phyloP scores from a whole-genome alignment of 2,113 vertebrate species.

The Hepsetus odoe region DNA sequence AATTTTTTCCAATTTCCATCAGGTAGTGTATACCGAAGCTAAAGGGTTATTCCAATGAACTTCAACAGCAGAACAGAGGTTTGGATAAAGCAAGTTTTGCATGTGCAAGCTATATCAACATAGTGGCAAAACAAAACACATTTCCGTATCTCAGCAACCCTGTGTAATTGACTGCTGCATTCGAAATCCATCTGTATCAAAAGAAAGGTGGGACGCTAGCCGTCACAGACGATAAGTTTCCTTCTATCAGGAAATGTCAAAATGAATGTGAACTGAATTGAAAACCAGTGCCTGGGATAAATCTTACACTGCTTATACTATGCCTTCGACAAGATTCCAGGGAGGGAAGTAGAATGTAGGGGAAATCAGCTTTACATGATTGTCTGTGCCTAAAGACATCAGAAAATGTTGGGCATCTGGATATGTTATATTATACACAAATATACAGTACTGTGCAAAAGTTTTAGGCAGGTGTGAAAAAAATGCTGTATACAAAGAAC shows the following conservation, averaged over 20 bases:
- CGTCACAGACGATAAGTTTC: slow-evolving; percentile 50
- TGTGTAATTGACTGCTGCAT: slow-evolving; percentile 45
- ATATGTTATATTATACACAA: background rate
- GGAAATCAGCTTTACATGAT: slow-evolving; percentile 10
- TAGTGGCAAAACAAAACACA: slow-evolving; percentile 45
- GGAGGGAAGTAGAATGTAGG: background rate
- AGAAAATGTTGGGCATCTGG: background rate
- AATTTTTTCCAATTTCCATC: background rate
- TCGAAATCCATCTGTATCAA: slow-evolving; percentile 40
- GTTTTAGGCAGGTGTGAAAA: no score
- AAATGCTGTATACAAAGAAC: no score
- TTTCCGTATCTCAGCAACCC: slow-evolving; percentile 48
- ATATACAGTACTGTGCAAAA: no score
- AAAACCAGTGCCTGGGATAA: slow-evolving; percentile 37
- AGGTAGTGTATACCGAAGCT: slow-evolving; percentile 1
- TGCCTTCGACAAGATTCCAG: slow-evolving; percentile 13
- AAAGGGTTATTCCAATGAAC: background rate
- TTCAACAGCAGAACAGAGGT: background rate
- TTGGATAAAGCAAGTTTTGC: slow-evolving; percentile 52
- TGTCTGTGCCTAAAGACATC: background rate
- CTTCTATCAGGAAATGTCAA: slow-evolving; percentile 54
- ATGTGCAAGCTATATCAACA: slow-evolving; percentile 43
- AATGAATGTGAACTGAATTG: slow-evolving; percentile 42
- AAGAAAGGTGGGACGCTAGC: slow-evolving; percentile 44
- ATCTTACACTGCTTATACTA: slow-evolving; percentile 29